phyloP scores from a whole-genome alignment of 2,888 invertebrate species.

The Microctonus hyperodae region DNA sequence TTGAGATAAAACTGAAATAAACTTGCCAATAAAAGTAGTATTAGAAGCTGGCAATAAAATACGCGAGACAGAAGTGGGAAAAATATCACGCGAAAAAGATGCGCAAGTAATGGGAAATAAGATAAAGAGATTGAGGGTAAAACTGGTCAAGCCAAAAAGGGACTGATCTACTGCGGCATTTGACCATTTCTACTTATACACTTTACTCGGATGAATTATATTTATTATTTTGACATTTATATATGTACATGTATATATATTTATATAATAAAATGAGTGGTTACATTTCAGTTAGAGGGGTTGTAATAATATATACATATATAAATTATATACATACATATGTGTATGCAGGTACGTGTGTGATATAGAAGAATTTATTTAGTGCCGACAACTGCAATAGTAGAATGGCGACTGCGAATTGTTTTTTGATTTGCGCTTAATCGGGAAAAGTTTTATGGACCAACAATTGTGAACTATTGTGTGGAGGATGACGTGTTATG shows the following conservation, averaged over 20 bases:
- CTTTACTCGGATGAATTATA: slow-evolving; percentile 36
- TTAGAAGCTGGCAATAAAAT: slow-evolving; percentile 10
- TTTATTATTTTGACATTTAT: slow-evolving; percentile 52
- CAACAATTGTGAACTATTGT: no score
- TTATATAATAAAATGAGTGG: background rate
- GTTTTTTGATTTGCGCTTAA: slow-evolving; percentile 63
- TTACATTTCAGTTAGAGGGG: background rate
- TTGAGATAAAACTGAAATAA: background rate
- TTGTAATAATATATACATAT: background rate
- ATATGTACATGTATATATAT: background rate
- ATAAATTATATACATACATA: background rate
- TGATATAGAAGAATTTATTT: slow-evolving; percentile 14
- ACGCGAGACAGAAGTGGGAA: slow-evolving; percentile 18
- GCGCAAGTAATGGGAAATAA: slow-evolving; percentile 22
- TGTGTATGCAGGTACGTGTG: slow-evolving; percentile 14
- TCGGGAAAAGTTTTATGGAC: slow-evolving; percentile 60
- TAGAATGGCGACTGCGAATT: slow-evolving; percentile 53
- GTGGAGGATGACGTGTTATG: slow-evolving; percentile 42
- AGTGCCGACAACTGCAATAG: slow-evolving; percentile 17
- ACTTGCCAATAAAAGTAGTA: no score
- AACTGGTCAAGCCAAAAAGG: slow-evolving; percentile 23
- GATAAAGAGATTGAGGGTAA: slow-evolving; percentile 15
- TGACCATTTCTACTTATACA: slow-evolving; percentile 26
- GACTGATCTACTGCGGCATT: slow-evolving; percentile 44
- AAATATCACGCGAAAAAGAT: slow-evolving; percentile 22